A percentile compares a stretch with the other conserved stretches of the same genome.
These are phyloP conservation scores for Semnornis frantzii DNA, from an alignment of 2,113 vertebrate species.

Conservation along the genomic window DNA sequence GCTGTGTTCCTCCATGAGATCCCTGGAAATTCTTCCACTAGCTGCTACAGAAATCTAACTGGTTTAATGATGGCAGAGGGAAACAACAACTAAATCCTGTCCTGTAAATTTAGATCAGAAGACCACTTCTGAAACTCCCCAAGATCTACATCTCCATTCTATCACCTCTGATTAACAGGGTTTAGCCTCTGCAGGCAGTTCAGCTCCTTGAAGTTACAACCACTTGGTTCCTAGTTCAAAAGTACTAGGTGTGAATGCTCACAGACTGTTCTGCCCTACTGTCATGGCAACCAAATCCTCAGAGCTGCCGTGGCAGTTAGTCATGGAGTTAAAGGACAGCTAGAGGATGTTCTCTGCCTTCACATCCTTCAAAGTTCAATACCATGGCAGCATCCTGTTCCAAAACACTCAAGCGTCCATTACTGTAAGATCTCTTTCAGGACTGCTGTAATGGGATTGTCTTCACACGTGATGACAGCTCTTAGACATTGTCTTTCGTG, in stretches of 20 bases:
- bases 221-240: conserved; percentile 32
- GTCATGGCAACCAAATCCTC: conserved; percentile 37
- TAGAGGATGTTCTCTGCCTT: neutral
- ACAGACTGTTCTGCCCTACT: neutral
- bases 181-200: neutral
- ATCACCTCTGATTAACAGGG: conserved; percentile 5
- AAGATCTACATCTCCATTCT: neutral
- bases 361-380: neutral
- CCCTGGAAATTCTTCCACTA: neutral
- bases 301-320: neutral
- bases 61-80: neutral
- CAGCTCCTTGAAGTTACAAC: conserved; percentile 7
- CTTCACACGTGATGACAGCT: neutral
- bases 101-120: neutral
- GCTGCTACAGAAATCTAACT: neutral
- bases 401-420: neutral
- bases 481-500: neutral
- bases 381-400: neutral
- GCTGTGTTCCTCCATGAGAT: neutral
- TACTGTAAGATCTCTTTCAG: neutral
- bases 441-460: neutral
- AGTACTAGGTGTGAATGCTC: conserved; percentile 32
- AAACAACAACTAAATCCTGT: neutral
- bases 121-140: neutral
- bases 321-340: neutral